Evolutionary conservation across 2,888 invertebrate species (phyloP), one percentile per base, ranked within the genome.

Genomic region (Lasioglossum figueresi): DNA sequence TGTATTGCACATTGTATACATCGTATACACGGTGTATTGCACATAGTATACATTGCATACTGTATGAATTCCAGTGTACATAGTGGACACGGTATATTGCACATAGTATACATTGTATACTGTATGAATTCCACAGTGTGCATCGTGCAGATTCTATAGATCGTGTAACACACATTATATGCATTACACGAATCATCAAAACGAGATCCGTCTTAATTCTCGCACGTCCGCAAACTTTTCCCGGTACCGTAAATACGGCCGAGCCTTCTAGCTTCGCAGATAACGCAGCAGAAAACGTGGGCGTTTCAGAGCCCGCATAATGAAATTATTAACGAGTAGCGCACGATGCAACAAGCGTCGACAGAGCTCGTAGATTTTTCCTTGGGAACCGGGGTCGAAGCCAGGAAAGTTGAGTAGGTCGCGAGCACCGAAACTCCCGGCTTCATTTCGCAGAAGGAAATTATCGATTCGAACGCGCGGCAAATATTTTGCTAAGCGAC

Each of bases 381-480:
- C 6, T 34, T 8, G 31, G 68, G 34, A 40, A n/a, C 10, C n/a
- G 10, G n/a, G 10, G 23, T 3, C 10, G 52, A 52, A 52, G 23
- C n/a, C 37, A 10, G 34, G 4, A n/a, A 68, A 40, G 23, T 68
- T n/a, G 27, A 40, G 16, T 16, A 52, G 40, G 19, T 52, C 45
- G 52, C 6, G 31, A 19, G 63, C 31, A 31, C 63, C 72, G 43
- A 27, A 56, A 71, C n/a, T 12, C 27, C 12, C 23, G n/a, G 31
- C 31, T 66, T 45, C 71, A 72, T 78, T 81, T 79, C 79, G 40
- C n/a, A 31, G 40, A 68, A 40, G 73, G 23, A 34, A 40, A 27
- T 40, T 48, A 72, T 81, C 76, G 77, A 76, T 70, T 76, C 48
- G n/a, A 19, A 19, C 72, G 27, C 72, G 27, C 31, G 37, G 14